Base-by-base conservation (phyloP, 2,888 invertebrate species). In the Phlogophora meticulosa region DNA sequence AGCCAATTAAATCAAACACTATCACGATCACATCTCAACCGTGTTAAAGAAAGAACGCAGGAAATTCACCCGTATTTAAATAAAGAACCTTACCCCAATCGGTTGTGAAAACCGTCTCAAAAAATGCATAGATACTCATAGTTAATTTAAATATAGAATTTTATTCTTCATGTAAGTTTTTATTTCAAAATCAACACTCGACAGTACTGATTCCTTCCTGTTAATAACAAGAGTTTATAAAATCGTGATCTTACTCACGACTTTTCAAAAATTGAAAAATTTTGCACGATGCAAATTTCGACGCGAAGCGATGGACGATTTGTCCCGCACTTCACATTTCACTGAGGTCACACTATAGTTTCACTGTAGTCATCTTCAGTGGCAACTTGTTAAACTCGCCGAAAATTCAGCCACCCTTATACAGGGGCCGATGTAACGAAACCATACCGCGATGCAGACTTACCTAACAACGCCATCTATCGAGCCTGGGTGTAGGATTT, bases 391-490 rank as follows among this genome's bases (percentile, higher is more conserved):
- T 55, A 0, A 15, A 22, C 7, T 13, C 24, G 20, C n/a, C 34
- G 0, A 17, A 51, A 61, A 72, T 43, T 22, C 10, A 28, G 10
- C 5, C n/a, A 7, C 0, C 0, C 13, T 7, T 52, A 43, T 56
- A 28, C 1, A 17, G 4, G 28, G 7, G n/a, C 1, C 9, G 45
- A 5, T 17, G 75, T 40, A 72, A 68, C 72, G 76, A 56, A 72
- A 72, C 51, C 72, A 72, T 71, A 42, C 15, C 72, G 69, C n/a
- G 69, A 68, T 72, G 24, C 11, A n/a, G 0, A n/a, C 9, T 17
- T 7, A 9, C 28, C 9, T 17, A 11, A 38, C 42, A 72, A 42
- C 76, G 69, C 72, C 72, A 72, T 75, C 72, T 72, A 68, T 75
- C 45, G 75, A 36, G 24, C 4, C 2, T 9, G 0, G 2, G 1